Percentiles rank a stretch among this genome's conserved stretches.
Conservation (phyloP, 2,113 vertebrate species). For the Petrocephalus microphthalmus region DNA sequence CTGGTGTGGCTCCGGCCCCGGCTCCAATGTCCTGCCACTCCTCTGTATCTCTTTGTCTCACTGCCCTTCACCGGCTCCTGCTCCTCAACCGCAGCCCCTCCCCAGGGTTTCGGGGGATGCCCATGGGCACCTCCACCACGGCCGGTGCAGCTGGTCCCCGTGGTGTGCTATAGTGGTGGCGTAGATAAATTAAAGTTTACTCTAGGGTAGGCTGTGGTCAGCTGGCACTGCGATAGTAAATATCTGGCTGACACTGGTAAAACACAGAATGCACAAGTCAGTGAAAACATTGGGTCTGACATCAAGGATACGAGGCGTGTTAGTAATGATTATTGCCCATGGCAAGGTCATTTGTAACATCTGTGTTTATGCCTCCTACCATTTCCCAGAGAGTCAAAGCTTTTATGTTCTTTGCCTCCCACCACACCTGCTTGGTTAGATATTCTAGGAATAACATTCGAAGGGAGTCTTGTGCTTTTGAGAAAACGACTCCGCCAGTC, state of each 20-base stretch:
- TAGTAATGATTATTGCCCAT: not conserved
- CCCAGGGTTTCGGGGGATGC: no score
- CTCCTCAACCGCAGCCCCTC: not conserved
- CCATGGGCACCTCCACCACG: no score
- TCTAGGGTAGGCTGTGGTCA: not conserved
- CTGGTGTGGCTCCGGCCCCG: constrained; percentile 49
- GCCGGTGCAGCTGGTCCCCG: not conserved
- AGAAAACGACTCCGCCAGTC: not conserved
- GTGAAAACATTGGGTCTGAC: no score
- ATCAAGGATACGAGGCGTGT: no score
- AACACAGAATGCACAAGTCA: no score
- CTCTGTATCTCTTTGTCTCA: constrained; percentile 33
- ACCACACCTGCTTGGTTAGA: not conserved
- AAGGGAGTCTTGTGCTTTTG: not conserved
- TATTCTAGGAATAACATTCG: not conserved
- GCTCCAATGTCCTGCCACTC: constrained; percentile 48
- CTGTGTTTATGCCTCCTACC: not conserved
- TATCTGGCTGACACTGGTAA: no score
- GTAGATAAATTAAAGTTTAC: not conserved
- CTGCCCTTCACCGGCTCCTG: not conserved
- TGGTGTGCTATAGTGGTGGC: not conserved
- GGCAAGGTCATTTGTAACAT: not conserved
- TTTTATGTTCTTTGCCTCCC: not conserved
- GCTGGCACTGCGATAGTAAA: not conserved
- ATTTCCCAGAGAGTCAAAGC: not conserved